Evolutionary conservation across 2,113 vertebrate genomes (phyloP), one percentile per base, ranked within the genome.

Genomic region (Melanostigma gelatinosum): DNA sequence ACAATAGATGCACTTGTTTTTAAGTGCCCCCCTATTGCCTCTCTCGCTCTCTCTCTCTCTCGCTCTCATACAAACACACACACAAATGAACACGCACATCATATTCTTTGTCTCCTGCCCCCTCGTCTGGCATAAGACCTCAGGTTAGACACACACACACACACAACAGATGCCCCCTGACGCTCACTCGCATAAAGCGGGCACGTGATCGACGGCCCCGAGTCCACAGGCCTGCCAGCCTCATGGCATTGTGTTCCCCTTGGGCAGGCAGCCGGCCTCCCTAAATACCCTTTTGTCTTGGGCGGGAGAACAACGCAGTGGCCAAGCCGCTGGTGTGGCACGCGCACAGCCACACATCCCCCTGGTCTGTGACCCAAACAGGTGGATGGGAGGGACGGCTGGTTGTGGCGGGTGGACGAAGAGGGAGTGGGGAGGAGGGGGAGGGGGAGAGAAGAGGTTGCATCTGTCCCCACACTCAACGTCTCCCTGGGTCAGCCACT

Each of bases 231-330:
- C 86, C 89, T 92, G 91, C 89, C 93, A 92, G 92, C 88, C 90
- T 89, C 88, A 75, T 87, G 85, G 83, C 91, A 93, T 93, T 93
- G 88, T 93, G 83, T 91, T 63, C 85, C 88, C 85, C 87, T 66
- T 68, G 82, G 89, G 89, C 86, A 69, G 87, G 89, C 92, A 92
- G 88, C 90, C 87, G 88, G 91, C 92, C 91, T 91, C 88, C 90
- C 87, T 94, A 93, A 95, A 94, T 87, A 89, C 85, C 80, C 94
- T 83, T 95, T 95, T 95, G 94, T 95, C 88, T 94, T 77, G 89
- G 90, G 87, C 60, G 88, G 89, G 92, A 89, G 92, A 94, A 95
- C 91, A 92, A 92, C 89, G 85, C 82, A 79, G 76, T 85, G 90
- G 85, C 89, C 89, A 89, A 91, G 90, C 87, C 82, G 71, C 91